These are phyloP conservation scores for Cotesia vestalis DNA, from an alignment of 1,140 invertebrate species.

Conservation along the genomic window DNA sequence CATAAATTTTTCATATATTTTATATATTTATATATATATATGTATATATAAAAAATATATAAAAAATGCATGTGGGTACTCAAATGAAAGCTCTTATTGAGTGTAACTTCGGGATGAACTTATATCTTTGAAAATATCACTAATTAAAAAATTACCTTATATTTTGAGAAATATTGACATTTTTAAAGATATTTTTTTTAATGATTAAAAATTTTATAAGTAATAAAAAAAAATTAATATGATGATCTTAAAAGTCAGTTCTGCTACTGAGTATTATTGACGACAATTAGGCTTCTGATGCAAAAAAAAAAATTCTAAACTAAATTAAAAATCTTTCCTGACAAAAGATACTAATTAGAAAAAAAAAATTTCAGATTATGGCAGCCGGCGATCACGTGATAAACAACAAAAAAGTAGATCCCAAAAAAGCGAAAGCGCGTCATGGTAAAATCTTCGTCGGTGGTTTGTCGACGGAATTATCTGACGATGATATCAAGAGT, in stretches of 20 bases:
- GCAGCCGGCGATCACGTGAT: slow-evolving; percentile 87
- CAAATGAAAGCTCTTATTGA: too few species aligned
- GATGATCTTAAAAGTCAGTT: slow-evolving; percentile 57
- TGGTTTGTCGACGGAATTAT: slow-evolving; percentile 86
- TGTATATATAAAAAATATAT: too few species aligned
- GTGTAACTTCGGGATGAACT: too few species aligned
- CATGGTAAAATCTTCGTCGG: slow-evolving; percentile 96
- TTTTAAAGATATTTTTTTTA: too few species aligned
- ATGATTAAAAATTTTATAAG: background rate
- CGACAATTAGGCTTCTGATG: slow-evolving; percentile 46
- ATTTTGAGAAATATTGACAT: too few species aligned
- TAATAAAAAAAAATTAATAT: slow-evolving; percentile 35
- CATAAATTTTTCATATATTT: too few species aligned
- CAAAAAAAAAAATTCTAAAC: background rate
- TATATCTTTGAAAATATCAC: too few species aligned
- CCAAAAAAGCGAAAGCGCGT: slow-evolving; percentile 92
- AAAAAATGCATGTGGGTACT: too few species aligned
- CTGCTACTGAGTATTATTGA: slow-evolving; percentile 63
- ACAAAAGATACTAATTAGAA: background rate
- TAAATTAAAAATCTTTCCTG: too few species aligned
- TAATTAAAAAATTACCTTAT: too few species aligned
- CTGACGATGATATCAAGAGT: slow-evolving; percentile 91
- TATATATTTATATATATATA: too few species aligned
- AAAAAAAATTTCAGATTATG: slow-evolving; percentile 69
- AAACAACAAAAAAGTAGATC: slow-evolving; percentile 93